Percentiles rank a stretch among this genome's conserved stretches.
Evolutionary conservation across 1,140 invertebrate species (phyloP).

Genomic region (Ceratosolen fusciceps): DNA sequence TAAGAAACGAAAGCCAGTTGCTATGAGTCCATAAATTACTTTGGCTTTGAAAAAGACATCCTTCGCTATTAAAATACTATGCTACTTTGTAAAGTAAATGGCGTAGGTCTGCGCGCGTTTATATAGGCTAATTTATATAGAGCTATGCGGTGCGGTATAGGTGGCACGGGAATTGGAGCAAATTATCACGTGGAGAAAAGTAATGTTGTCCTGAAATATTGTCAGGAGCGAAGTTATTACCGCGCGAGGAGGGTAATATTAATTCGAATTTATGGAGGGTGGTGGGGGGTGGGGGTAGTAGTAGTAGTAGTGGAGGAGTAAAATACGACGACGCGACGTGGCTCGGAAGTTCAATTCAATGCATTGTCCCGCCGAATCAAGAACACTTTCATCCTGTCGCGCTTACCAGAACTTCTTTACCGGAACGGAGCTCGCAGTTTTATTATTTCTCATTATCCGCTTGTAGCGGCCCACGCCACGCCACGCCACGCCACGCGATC

Average conservation of each 20-base stretch:
- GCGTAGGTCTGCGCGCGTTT: no score
- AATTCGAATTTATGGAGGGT: neutral
- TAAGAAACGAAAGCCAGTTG: no score
- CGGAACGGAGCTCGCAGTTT: neutral
- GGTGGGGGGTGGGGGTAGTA: neutral
- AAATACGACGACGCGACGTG: constrained; percentile 1
- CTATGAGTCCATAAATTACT: no score
- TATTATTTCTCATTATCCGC: neutral
- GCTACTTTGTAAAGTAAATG: no score
- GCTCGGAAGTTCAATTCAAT: constrained; percentile 32
- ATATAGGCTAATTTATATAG: no score
- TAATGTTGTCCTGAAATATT: neutral
- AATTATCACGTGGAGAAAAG: no score
- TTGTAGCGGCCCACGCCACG: neutral
- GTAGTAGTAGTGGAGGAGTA: neutral
- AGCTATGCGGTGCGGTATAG: no score
- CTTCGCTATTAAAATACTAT: no score
- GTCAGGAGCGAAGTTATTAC: neutral
- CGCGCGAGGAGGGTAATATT: neutral
- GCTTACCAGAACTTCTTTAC: neutral
- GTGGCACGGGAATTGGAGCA: no score
- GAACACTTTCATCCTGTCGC: constrained; percentile 13
- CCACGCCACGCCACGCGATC: no score
- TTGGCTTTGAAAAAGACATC: no score
- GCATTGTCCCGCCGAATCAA: constrained; percentile 28